Conservation (phyloP, 2,888 invertebrate genomes). For the Polydrusus tereticollis region DNA sequence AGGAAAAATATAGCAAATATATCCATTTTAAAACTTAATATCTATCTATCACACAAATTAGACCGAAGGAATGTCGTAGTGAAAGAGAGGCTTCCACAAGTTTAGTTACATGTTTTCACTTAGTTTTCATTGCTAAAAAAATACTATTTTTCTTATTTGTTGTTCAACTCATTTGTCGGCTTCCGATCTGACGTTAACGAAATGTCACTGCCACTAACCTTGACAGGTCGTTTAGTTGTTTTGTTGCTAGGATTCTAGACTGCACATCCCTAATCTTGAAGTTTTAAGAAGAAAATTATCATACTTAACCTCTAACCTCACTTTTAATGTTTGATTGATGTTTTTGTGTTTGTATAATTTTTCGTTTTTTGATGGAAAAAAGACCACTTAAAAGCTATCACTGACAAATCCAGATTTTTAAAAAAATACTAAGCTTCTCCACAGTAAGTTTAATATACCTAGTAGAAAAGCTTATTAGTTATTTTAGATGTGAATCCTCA, state of each 20-base stretch:
- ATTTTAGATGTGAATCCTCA: too few relatives aligned
- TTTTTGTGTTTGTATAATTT: background rate
- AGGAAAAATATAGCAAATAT: slow-evolving; percentile 67
- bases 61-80: slow-evolving; percentile 53
- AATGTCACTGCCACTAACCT: background rate
- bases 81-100: background rate
- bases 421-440: too few relatives aligned
- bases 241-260: too few relatives aligned
- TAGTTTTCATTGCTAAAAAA: background rate
- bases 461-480: too few relatives aligned
- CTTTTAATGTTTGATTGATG: too few relatives aligned
- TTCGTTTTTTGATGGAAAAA: slow-evolving; percentile 29
- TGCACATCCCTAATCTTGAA: too few relatives aligned
- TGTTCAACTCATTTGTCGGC: background rate
- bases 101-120: slow-evolving; percentile 5
- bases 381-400: slow-evolving; percentile 32
- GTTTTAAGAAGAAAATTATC: too few relatives aligned
- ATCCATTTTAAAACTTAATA: slow-evolving; percentile 60
- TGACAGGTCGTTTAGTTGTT: background rate
- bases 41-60: slow-evolving; percentile 53
- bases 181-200: background rate
- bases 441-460: slow-evolving; percentile 44
- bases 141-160: background rate
- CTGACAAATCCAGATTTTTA: too few relatives aligned
- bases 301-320: too few relatives aligned